Percentiles rank a stretch among this genome's conserved stretches.
These are phyloP conservation scores for Temnopleurus reevesii DNA, from an alignment of 53 echinoderm and acorn worm genomes.

Conservation along the genomic window DNA sequence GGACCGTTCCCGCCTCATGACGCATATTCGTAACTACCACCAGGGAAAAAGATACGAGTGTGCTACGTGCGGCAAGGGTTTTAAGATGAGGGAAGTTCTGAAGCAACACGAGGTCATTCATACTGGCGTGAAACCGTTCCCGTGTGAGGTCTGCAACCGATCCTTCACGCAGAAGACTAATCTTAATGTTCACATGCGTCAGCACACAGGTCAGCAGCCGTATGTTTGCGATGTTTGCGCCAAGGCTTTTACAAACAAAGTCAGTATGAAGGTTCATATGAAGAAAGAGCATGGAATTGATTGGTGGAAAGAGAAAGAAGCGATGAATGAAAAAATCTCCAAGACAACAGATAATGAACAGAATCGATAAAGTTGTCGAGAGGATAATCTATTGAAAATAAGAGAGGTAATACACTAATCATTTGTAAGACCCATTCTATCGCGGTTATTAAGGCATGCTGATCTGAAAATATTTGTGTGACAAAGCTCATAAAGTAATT, in stretches of 20 bases:
- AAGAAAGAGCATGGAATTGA: conserved; percentile 75
- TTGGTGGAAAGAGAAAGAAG: conserved; percentile 67
- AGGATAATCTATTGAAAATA: too few species aligned
- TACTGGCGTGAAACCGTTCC: conserved; percentile 45
- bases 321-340: neutral
- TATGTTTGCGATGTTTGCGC: conserved; percentile 64
- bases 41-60: neutral
- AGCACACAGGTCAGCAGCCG: conserved; percentile 73
- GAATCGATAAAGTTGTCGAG: too few species aligned
- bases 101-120: neutral
- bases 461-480: too few species aligned
- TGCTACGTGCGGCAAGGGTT: neutral
- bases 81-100: neutral
- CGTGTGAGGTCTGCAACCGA: conserved; percentile 60
- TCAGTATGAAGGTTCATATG: conserved; percentile 73
- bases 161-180: conserved; percentile 65
- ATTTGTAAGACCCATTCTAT: too few species aligned
- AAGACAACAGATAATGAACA: neutral
- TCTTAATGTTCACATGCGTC: conserved; percentile 59
- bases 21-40: neutral
- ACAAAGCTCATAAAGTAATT: too few species aligned
- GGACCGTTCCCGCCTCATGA: neutral
- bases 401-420: too few species aligned
- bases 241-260: conserved; percentile 68
- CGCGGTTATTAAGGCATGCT: too few species aligned